Evolutionary conservation across 2,113 vertebrate genomes (phyloP), one percentile per base, ranked within the genome.

Genomic region (Probosciger aterrimus): DNA sequence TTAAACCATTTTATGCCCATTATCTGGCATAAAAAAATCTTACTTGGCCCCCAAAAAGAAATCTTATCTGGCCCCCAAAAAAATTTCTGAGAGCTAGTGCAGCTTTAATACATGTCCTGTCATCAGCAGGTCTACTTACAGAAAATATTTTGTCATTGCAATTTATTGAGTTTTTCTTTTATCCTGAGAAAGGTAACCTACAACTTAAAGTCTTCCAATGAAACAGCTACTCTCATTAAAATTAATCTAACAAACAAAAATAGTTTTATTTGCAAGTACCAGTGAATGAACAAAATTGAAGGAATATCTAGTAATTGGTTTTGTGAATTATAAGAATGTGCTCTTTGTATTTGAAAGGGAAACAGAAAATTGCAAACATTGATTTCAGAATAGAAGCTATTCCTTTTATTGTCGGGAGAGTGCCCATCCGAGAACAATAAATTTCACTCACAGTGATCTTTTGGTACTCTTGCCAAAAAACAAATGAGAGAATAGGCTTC

Each of bases 331-430:
- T 82, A 95, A 95, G 4, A 82, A 57, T 77, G 14, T 65, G 14
- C 67, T 81, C 31, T 94, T 96, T 88, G 31, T 79, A 70, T 79
- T 91, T 82, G 86, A 92, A 95, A 33, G 39, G 82, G 67, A 92
- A 85, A 28, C 15, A 96, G 63, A 96, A 95, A 96, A 94, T 91
- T 60, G 14, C 49, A 94, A 74, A 84, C 37, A 87, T 82, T 92
- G 74, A 82, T 95, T 96, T 93, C 55, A 65, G 82, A 95, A 88
- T 46, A 91, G 65, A 94, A 95, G 12, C 14, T 82, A 46, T 92
- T 96, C 31, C 11, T 14, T 87, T 92, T 83, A 92, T 85, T 95
- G 28, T 91, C 59, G 31, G 25, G 33, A 95, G 63, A 71, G 1
- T 43, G 25, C 31, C 31, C 59, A 71, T 80, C 74, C 92, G 53